A percentile compares a stretch with the other conserved stretches of the same genome.
Conservation (phyloP, 37 sponge, comb jelly and placozoan genomes). For the Oscarella lobularis region DNA sequence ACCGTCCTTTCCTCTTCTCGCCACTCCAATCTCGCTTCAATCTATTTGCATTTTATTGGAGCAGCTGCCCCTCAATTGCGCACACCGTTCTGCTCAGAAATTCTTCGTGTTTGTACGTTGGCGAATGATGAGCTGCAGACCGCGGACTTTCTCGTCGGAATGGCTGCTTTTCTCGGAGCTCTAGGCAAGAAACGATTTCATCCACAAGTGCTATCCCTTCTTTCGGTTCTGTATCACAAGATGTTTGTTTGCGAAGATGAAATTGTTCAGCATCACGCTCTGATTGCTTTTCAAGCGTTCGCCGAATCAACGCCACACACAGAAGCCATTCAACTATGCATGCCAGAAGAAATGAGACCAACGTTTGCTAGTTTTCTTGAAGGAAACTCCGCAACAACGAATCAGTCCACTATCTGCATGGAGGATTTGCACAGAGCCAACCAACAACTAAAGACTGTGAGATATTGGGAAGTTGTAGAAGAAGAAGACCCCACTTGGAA, state of each 20-base stretch:
- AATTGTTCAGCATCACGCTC: background rate
- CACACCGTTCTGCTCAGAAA: background rate
- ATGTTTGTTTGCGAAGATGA: background rate
- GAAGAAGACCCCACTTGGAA: no score
- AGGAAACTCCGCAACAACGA: background rate
- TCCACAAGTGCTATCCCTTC: background rate
- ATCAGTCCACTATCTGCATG: no score
- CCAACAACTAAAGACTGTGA: no score
- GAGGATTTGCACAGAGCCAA: no score
- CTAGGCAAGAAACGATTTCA: background rate
- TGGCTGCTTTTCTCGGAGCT: background rate
- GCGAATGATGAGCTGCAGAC: background rate
- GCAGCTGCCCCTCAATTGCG: background rate
- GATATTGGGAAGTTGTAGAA: no score
- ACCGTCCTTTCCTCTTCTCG: background rate
- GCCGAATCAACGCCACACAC: background rate
- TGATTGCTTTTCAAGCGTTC: background rate
- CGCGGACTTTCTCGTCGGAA: background rate
- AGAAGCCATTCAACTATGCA: background rate
- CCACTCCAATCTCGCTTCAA: no score
- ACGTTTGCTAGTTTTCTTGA: background rate
- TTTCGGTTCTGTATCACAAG: background rate
- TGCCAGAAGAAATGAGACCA: background rate
- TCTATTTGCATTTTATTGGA: background rate
- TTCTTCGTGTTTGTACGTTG: background rate